These are phyloP conservation scores for Morinoia aosen DNA, from an alignment of 2,888 invertebrate species.

Conservation along the genomic window DNA sequence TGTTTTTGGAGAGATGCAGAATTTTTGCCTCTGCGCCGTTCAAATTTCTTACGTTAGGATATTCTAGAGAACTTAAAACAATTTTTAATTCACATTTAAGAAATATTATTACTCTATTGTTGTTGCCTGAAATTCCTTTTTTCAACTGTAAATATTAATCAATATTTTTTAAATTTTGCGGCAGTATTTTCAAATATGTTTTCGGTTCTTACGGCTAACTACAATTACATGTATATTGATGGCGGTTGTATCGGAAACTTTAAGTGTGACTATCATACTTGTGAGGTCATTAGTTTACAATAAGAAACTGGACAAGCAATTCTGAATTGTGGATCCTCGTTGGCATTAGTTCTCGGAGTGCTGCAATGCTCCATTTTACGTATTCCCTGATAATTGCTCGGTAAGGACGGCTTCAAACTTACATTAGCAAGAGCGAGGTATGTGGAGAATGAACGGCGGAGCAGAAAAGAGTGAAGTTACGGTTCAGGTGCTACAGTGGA, in stretches of 20 bases:
- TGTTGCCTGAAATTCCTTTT: too few species aligned
- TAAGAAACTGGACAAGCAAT: not conserved
- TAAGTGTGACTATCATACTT: not conserved
- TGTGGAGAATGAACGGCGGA: not conserved
- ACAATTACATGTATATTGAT: not conserved
- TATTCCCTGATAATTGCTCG: not conserved
- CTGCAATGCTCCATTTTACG: not conserved
- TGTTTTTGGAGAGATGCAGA: too few species aligned
- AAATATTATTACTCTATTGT: too few species aligned
- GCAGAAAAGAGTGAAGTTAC: not conserved
- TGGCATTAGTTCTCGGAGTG: not conserved
- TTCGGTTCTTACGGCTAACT: not conserved
- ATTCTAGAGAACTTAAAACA: too few species aligned
- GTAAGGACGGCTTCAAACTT: not conserved
- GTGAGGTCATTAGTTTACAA: not conserved
- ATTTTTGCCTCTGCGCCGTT: too few species aligned
- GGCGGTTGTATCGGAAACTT: not conserved
- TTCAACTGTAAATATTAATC: too few species aligned
- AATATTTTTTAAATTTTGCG: too few species aligned
- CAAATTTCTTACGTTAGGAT: too few species aligned
- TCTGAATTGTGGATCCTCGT: not conserved
- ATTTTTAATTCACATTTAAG: too few species aligned
- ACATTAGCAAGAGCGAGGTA: not conserved
- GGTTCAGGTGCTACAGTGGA: not conserved
- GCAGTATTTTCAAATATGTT: not conserved